Conservation (phyloP, 2,113 vertebrate species). For the Merops nubicus region DNA sequence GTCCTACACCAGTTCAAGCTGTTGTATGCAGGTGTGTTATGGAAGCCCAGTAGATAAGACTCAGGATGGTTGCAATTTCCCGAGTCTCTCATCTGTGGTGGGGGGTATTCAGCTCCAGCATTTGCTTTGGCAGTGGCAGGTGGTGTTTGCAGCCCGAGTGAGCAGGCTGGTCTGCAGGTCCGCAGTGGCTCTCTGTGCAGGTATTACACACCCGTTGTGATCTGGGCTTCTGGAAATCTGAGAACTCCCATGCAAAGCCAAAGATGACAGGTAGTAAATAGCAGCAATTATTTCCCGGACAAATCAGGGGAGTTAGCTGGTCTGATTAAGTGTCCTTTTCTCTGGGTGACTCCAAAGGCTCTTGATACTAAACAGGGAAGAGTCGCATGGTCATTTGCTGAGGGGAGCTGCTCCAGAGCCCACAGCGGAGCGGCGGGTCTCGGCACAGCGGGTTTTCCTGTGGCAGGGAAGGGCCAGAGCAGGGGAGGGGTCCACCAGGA, state of each 20-base stretch:
- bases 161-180: not conserved
- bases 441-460: too few species aligned
- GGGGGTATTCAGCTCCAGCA: not conserved
- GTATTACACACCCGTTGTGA: not conserved
- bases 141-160: accelerated
- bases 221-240: not conserved
- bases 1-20: accelerated
- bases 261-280: not conserved
- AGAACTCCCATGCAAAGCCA: not conserved
- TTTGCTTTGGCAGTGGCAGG: not conserved
- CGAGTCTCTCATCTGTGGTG: not conserved
- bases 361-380: not conserved
- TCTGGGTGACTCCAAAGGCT: not conserved
- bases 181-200: not conserved
- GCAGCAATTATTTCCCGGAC: not conserved
- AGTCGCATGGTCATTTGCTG: accelerated
- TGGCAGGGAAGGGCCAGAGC: too few species aligned
- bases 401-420: not conserved
- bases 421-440: too few species aligned
- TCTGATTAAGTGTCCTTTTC: not conserved
- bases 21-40: not conserved
- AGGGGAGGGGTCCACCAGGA: too few species aligned
- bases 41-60: not conserved
- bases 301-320: not conserved
- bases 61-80: not conserved